Conservation (phyloP, 2,113 vertebrate genomes). For the Cottus gobio region DNA sequence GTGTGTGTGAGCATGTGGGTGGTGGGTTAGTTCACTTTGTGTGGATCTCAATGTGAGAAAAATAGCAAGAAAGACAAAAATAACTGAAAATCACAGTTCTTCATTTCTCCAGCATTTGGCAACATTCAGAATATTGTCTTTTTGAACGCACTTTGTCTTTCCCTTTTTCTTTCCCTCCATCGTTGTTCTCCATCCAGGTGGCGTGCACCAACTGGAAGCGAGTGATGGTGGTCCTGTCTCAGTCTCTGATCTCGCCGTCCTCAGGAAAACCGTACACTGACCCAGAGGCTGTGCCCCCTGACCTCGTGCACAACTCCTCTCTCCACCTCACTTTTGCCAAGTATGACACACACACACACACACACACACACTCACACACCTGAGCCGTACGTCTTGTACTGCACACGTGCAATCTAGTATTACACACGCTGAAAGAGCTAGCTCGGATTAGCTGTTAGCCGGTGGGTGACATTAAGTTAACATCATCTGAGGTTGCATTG, state of each 20-base stretch:
- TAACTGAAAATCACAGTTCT: conserved; percentile 2
- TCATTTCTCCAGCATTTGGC: neutral
- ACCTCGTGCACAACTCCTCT: conserved; percentile 90
- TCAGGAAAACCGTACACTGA: conserved; percentile 78
- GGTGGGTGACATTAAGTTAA: no score
- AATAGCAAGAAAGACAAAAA: conserved; percentile 10
- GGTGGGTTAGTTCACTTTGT: conserved; percentile 1
- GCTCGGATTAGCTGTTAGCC: no score
- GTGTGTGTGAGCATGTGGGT: neutral
- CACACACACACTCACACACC: neutral
- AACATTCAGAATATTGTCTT: neutral
- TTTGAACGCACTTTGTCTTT: neutral
- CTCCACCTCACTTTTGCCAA: conserved; percentile 88
- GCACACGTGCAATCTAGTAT: no score
- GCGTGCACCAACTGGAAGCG: conserved; percentile 98
- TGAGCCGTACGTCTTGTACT: no score
- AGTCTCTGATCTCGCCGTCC: conserved; percentile 85
- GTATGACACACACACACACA: conserved; percentile 66
- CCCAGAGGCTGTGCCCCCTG: conserved; percentile 86
- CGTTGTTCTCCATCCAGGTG: conserved; percentile 78
- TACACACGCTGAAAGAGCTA: no score
- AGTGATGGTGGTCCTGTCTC: conserved; percentile 92
- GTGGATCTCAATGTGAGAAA: neutral
- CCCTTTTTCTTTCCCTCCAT: neutral
- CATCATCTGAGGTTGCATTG: no score